Evolutionary conservation across 2,113 vertebrate genomes (phyloP).

Genomic region (Malurus alboscapulatus): DNA sequence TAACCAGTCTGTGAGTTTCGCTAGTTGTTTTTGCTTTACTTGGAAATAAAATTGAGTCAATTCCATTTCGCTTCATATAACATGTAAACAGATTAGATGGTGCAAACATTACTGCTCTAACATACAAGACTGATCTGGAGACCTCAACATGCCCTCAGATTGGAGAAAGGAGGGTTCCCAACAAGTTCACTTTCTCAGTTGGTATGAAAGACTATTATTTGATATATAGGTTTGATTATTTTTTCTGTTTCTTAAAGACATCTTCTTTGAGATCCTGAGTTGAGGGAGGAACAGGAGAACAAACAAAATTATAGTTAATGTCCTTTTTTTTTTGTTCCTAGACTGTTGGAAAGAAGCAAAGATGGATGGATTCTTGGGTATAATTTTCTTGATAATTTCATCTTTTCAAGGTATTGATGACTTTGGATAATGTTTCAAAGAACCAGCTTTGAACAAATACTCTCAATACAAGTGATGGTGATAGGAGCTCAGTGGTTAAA

Average conservation of each 20-base stretch:
- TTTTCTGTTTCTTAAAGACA: not conserved
- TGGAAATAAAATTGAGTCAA: not conserved
- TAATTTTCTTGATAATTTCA: not conserved
- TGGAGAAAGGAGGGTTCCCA: not conserved
- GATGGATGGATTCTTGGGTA: not conserved
- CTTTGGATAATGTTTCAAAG: not conserved
- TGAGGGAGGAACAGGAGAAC: not conserved
- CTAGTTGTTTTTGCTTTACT: not conserved
- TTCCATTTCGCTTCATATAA: not conserved
- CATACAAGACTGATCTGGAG: not conserved
- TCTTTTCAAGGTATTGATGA: not conserved
- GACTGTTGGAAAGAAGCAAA: not conserved
- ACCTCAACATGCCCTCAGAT: not conserved
- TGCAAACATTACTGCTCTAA: not conserved
- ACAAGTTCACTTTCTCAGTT: not conserved
- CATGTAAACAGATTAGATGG: rapidly evolving
- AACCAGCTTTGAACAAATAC: not conserved
- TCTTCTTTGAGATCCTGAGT: not conserved
- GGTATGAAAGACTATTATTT: not conserved
- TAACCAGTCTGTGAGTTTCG: not conserved
- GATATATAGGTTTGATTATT: not conserved
- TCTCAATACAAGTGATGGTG: not conserved
- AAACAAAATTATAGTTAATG: not conserved
- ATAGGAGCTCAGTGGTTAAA: not conserved
- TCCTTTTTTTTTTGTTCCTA: not conserved